These are phyloP conservation scores for Bathynomus jamesi DNA, from an alignment of 1,140 invertebrate genomes.

Conservation along the genomic window DNA sequence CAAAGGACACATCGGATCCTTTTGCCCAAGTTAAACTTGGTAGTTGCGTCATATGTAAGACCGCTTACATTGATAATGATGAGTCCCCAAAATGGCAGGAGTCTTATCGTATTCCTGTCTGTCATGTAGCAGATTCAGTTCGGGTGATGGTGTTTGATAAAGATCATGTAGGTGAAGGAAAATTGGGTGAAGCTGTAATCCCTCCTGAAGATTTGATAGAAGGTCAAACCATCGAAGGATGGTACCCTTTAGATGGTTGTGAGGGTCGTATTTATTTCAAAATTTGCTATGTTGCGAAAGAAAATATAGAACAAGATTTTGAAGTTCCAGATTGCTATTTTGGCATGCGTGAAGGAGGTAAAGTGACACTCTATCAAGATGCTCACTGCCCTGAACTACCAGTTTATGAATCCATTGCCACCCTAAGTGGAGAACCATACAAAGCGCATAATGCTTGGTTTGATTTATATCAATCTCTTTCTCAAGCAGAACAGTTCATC, in stretches of 20 bases:
- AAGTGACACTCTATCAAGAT: constrained; percentile 35
- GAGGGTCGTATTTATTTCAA: constrained; percentile 33
- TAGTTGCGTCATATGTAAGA: constrained; percentile 34
- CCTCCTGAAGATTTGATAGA: constrained; percentile 31
- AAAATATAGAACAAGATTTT: constrained; percentile 25
- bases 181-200: constrained; percentile 29
- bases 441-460: constrained; percentile 32
- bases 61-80: constrained; percentile 35
- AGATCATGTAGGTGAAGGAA: constrained; percentile 33
- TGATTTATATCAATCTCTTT: constrained; percentile 35
- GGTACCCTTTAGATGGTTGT: constrained; percentile 34
- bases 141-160: constrained; percentile 34
- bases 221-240: constrained; percentile 31
- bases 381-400: constrained; percentile 35
- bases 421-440: constrained; percentile 22
- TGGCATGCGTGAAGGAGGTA: constrained; percentile 22
- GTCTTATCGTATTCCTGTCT: constrained; percentile 33
- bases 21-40: constrained; percentile 35
- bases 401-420: constrained; percentile 29
- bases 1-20: constrained; percentile 37
- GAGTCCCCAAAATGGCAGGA: constrained; percentile 37
- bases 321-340: constrained; percentile 37
- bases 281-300: constrained; percentile 35
- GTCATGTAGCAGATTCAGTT: constrained; percentile 28
- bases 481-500: constrained; percentile 34